Percentiles rank a stretch among this genome's conserved stretches.
These are phyloP conservation scores for Atta cephalotes DNA, from an alignment of 1,140 invertebrate genomes.

Conservation along the genomic window DNA sequence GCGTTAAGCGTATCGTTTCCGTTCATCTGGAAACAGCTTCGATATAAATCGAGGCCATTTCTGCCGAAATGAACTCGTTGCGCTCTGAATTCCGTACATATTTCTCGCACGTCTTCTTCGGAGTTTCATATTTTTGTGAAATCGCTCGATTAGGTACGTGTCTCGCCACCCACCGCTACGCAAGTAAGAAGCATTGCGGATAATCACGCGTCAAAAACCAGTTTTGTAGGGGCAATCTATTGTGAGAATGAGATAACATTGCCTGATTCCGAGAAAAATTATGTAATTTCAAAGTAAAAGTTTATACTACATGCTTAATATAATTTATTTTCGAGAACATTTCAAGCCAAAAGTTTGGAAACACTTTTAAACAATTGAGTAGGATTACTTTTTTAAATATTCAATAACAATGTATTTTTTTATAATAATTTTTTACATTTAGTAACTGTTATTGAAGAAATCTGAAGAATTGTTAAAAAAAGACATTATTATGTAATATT, in stretches of 20 bases:
- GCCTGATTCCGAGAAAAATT: conserved; percentile 23
- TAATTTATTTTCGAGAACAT: not conserved
- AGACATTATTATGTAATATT: too few relatives aligned
- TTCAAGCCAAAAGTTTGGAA: not conserved
- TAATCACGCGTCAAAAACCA: conserved; percentile 12
- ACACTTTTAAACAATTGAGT: too few relatives aligned
- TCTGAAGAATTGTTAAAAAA: too few relatives aligned
- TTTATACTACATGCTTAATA: not conserved
- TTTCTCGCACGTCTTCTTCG: conserved; percentile 47
- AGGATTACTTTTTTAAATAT: too few relatives aligned
- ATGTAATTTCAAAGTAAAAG: not conserved
- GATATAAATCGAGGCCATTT: conserved; percentile 65
- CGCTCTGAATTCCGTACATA: conserved; percentile 53
- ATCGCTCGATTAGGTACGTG: conserved; percentile 42
- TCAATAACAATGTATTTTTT: too few relatives aligned
- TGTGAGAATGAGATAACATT: conserved; percentile 18
- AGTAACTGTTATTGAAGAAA: too few relatives aligned
- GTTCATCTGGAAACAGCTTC: conserved; percentile 62
- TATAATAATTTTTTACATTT: too few relatives aligned
- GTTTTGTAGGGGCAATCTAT: conserved; percentile 8
- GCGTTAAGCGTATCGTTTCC: conserved; percentile 65
- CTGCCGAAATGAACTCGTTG: conserved; percentile 60
- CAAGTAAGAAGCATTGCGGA: not conserved
- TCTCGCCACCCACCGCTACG: not conserved
- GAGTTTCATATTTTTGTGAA: conserved; percentile 58